phyloP scores from a whole-genome alignment of 1,140 invertebrate species.

The Lanistes nyassanus region DNA sequence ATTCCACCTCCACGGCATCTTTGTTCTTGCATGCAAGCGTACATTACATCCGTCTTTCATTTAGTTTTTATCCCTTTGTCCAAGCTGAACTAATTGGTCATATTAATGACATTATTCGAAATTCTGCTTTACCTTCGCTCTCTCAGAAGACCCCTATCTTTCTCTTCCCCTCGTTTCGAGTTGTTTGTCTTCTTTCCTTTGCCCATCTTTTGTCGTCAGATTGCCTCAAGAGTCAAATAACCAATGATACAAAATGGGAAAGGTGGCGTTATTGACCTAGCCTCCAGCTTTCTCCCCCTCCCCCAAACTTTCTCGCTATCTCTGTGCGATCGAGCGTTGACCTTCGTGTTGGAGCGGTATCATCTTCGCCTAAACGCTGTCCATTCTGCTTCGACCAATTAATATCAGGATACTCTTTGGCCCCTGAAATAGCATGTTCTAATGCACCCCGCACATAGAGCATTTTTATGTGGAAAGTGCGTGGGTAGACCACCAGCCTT shows the following conservation, averaged over 20 bases:
- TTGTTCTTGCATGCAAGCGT: slow-evolving; percentile 3
- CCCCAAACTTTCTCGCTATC: background rate
- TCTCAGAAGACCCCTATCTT: background rate
- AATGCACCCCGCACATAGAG: too few relatives aligned
- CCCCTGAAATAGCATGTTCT: slow-evolving; percentile 1
- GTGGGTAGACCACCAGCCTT: too few relatives aligned
- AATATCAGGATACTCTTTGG: background rate
- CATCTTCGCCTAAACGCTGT: too few relatives aligned
- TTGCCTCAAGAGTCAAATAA: slow-evolving; percentile 4
- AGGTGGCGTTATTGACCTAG: background rate
- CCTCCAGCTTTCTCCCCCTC: background rate
- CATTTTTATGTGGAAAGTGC: too few relatives aligned
- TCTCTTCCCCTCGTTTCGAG: background rate
- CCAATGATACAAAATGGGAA: slow-evolving; percentile 1
- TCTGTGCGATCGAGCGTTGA: background rate
- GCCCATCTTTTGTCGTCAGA: background rate
- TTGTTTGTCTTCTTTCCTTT: background rate
- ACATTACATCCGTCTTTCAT: slow-evolving; percentile 9
- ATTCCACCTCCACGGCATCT: background rate
- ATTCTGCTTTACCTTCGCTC: slow-evolving; percentile 5
- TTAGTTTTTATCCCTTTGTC: slow-evolving; percentile 1
- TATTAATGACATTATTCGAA: slow-evolving; percentile 26
- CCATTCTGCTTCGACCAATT: background rate
- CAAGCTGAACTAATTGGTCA: slow-evolving; percentile 24
- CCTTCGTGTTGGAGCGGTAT: too few relatives aligned